Evolutionary conservation across 2,797 vertebrate species (phyloP).

Genomic region (Platyrinchus mystaceus): DNA sequence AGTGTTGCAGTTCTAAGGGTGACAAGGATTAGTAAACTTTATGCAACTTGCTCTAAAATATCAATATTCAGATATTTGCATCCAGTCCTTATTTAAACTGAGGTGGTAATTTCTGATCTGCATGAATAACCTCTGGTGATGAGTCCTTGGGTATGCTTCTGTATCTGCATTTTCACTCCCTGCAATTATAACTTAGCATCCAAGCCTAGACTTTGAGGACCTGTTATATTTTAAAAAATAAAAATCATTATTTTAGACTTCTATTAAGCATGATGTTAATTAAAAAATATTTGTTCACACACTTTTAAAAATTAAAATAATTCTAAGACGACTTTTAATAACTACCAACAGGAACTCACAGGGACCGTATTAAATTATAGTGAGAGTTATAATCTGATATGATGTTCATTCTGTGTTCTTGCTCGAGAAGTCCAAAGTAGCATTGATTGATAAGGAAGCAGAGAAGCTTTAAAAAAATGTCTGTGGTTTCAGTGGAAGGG

Average conservation of each 20-base stretch:
- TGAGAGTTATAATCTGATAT: neutral
- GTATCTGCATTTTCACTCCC: constrained; percentile 21
- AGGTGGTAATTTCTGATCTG: constrained; percentile 24
- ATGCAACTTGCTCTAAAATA: neutral
- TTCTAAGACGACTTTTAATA: neutral
- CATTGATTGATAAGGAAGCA: neutral
- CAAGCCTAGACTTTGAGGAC: constrained; percentile 22
- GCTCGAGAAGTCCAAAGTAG: neutral
- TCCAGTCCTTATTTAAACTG: neutral
- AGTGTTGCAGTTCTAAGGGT: neutral
- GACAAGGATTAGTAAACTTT: neutral
- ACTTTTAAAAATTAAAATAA: neutral
- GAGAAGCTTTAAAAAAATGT: neutral
- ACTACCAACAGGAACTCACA: neutral
- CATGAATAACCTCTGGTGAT: neutral
- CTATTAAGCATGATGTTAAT: neutral
- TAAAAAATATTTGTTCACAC: neutral
- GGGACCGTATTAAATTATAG: neutral
- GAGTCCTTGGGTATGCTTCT: neutral
- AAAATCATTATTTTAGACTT: neutral
- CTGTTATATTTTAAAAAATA: neutral
- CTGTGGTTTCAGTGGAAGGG: neutral
- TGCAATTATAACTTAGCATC: constrained; percentile 15
- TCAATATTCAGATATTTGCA: neutral
- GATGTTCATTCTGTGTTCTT: neutral